Evolutionary conservation across 1,140 invertebrate species (phyloP).

Genomic region (Thaumatotibia leucotreta): DNA sequence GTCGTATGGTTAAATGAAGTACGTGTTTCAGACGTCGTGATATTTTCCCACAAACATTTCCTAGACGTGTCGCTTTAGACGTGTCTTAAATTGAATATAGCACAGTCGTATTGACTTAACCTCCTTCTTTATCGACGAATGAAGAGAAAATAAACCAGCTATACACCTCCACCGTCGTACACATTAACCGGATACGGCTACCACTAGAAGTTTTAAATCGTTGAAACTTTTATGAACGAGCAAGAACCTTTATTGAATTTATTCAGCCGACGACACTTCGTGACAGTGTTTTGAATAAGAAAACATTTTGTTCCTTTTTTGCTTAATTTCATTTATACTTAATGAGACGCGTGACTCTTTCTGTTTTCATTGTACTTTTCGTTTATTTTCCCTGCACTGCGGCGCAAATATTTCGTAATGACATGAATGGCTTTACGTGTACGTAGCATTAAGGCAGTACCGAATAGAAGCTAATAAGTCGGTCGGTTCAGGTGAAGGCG

Average conservation of each 20-base stretch:
- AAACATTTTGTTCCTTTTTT: neutral
- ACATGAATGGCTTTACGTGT: neutral
- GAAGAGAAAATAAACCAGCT: conserved; percentile 1
- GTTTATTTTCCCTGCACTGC: neutral
- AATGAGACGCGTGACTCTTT: neutral
- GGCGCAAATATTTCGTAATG: neutral
- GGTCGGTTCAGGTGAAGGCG: conserved; percentile 44
- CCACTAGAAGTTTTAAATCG: neutral
- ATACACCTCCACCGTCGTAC: neutral
- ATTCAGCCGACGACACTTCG: neutral
- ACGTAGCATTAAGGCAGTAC: neutral
- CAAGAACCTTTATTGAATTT: neutral
- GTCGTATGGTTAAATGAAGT: too few species aligned
- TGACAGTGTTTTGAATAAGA: neutral
- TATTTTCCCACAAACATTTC: neutral
- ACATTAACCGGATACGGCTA: neutral
- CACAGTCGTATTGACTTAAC: neutral
- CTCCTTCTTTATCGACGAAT: conserved; percentile 5
- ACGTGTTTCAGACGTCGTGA: neutral
- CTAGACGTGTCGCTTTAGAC: neutral
- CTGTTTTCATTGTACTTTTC: neutral
- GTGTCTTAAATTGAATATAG: neutral
- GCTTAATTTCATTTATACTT: neutral
- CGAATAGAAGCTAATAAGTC: neutral
- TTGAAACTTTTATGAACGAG: neutral